Conservation (phyloP, 2,888 invertebrate species). For the Eurytoma californica region DNA sequence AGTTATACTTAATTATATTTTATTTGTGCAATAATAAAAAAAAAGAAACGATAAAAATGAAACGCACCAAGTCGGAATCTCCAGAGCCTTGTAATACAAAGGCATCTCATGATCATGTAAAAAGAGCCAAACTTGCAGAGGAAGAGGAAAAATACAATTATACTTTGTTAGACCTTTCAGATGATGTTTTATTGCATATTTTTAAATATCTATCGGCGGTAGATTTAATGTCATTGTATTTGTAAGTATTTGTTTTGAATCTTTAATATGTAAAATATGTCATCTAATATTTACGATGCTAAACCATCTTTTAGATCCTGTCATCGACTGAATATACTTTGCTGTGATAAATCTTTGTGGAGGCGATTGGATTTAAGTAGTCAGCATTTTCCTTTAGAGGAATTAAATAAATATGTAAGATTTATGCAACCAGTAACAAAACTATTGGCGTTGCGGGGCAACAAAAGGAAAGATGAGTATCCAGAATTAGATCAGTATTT, state of each 20-base stretch:
- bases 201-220: conserved; percentile 74
- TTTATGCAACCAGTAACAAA: conserved; percentile 75
- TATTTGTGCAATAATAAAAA: neutral
- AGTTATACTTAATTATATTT: conserved; percentile 1
- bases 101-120: conserved; percentile 49
- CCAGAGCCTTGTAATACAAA: conserved; percentile 64
- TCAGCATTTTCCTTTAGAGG: conserved; percentile 64
- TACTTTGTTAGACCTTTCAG: conserved; percentile 77
- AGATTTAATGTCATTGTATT: conserved; percentile 77
- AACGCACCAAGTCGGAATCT: conserved; percentile 69
- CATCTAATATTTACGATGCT: conserved; percentile 17
- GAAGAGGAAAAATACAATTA: conserved; percentile 32
- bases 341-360: conserved; percentile 78
- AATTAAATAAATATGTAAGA: conserved; percentile 74
- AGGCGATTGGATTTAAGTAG: conserved; percentile 75
- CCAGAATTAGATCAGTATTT: conserved; percentile 71
- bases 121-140: conserved; percentile 61
- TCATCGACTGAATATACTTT: conserved; percentile 74
- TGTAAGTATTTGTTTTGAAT: conserved; percentile 71
- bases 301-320: conserved; percentile 74
- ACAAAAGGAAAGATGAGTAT: conserved; percentile 68
- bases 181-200: conserved; percentile 78
- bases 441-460: conserved; percentile 67
- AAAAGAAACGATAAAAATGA: conserved; percentile 62
- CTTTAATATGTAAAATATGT: conserved; percentile 7